A percentile compares a stretch with the other conserved stretches of the same genome.
phyloP scores from a whole-genome alignment of 2,888 invertebrate species.

The Thelaira solivaga region DNA sequence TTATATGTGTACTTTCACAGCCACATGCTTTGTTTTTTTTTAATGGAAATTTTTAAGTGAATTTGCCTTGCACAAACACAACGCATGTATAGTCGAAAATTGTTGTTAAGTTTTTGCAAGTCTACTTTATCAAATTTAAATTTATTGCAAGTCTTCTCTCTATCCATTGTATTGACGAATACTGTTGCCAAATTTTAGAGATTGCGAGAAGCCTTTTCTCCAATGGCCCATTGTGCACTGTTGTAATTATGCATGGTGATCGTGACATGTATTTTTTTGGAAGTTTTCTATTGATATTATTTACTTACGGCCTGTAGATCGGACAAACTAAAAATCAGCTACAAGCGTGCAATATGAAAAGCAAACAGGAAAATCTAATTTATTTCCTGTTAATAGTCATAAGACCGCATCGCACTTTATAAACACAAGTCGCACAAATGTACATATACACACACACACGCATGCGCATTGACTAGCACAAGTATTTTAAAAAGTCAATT shows the following conservation, averaged over 20 bases:
- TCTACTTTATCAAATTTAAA: too few species aligned
- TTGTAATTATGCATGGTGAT: background rate
- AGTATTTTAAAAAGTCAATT: conserved; percentile 37
- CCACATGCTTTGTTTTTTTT: too few species aligned
- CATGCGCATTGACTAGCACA: background rate
- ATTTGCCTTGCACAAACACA: too few species aligned
- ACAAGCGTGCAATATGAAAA: conserved; percentile 25
- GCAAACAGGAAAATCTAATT: conserved; percentile 56
- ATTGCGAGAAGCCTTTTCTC: too few species aligned
- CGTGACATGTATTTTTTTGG: conserved; percentile 34
- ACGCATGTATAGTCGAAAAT: too few species aligned
- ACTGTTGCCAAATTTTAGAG: too few species aligned
- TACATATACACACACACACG: background rate
- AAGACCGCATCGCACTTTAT: conserved; percentile 33
- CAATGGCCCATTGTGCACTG: background rate
- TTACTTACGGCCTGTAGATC: background rate
- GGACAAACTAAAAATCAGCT: conserved; percentile 14
- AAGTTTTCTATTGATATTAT: background rate
- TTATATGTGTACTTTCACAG: too few species aligned
- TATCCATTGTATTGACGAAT: too few species aligned
- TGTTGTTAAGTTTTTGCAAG: too few species aligned
- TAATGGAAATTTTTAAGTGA: too few species aligned
- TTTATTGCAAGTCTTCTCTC: too few species aligned
- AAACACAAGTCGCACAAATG: background rate
- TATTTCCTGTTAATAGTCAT: conserved; percentile 58